These are phyloP conservation scores for Drosophila parvula DNA, from an alignment of 1,140 invertebrate genomes.

Conservation along the genomic window DNA sequence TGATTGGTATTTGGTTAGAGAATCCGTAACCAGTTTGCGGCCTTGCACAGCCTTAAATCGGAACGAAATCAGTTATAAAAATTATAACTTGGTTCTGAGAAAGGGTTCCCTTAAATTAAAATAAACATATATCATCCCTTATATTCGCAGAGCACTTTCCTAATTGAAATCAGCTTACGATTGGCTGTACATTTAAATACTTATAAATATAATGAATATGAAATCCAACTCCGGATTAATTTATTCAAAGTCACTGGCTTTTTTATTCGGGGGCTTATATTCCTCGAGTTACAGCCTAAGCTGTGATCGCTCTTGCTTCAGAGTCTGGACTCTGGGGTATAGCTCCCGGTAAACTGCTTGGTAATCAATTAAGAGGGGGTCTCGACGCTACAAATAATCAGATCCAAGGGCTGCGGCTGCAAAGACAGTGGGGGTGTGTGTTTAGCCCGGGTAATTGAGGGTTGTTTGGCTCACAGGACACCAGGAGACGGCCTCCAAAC, in stretches of 20 bases:
- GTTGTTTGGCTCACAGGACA: conserved; percentile 17
- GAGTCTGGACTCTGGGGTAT: conserved; percentile 10
- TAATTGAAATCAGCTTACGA: too few relatives aligned
- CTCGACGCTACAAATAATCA: conserved; percentile 36
- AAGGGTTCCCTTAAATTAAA: too few relatives aligned
- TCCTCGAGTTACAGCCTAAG: background rate
- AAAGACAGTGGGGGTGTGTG: background rate
- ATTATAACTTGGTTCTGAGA: background rate
- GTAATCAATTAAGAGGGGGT: conserved; percentile 41
- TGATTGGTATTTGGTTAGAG: conserved; percentile 37
- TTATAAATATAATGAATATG: too few relatives aligned
- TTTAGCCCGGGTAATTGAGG: conserved; percentile 6
- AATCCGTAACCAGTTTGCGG: conserved; percentile 27
- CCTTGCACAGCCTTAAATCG: conserved; percentile 4
- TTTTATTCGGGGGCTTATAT: background rate
- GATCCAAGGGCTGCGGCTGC: background rate
- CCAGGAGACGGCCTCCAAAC: conserved; percentile 18
- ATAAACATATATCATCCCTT: too few relatives aligned
- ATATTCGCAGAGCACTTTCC: background rate
- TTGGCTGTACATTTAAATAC: background rate
- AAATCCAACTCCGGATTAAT: conserved; percentile 1
- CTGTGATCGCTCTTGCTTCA: conserved; percentile 6
- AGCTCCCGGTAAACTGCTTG: conserved; percentile 42
- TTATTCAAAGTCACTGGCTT: background rate
- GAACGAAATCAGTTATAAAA: background rate